These are phyloP conservation scores for Perca flavescens DNA, from an alignment of 2,113 vertebrate species.

Conservation along the genomic window DNA sequence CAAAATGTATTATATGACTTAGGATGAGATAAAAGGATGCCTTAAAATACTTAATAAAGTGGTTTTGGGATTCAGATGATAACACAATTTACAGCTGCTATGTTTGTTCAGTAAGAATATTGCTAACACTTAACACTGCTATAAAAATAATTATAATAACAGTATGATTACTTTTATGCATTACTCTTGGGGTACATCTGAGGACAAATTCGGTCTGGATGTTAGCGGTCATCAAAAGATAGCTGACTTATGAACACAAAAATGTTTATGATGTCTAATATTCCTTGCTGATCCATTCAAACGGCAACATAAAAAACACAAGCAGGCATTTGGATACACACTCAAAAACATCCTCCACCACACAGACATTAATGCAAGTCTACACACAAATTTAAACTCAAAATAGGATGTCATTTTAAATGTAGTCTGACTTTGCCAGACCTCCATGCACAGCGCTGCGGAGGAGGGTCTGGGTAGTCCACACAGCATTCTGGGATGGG, in stretches of 20 bases:
- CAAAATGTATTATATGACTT: background rate
- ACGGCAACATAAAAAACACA: background rate
- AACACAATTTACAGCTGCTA: background rate
- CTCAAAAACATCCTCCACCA: background rate
- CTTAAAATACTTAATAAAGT: background rate
- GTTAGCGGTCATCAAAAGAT: slow-evolving; percentile 12
- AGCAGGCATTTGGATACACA: background rate
- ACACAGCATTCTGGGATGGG: too few species aligned
- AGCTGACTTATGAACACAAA: slow-evolving; percentile 29
- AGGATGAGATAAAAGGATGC: background rate
- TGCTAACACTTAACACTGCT: background rate
- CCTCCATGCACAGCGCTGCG: too few species aligned
- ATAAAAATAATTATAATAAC: background rate
- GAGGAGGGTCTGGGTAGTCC: too few species aligned
- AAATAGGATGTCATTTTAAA: background rate
- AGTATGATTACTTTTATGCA: background rate
- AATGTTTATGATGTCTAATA: slow-evolving; percentile 14
- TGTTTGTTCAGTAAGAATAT: background rate
- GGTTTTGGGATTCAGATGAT: background rate
- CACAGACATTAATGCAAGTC: background rate
- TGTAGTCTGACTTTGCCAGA: background rate
- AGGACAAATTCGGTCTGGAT: background rate
- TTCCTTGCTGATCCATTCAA: slow-evolving; percentile 10
- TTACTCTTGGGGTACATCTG: background rate
- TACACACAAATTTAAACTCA: background rate